phyloP scores from a whole-genome alignment of 2,888 invertebrate genomes.

The Oxycera nigricornis region DNA sequence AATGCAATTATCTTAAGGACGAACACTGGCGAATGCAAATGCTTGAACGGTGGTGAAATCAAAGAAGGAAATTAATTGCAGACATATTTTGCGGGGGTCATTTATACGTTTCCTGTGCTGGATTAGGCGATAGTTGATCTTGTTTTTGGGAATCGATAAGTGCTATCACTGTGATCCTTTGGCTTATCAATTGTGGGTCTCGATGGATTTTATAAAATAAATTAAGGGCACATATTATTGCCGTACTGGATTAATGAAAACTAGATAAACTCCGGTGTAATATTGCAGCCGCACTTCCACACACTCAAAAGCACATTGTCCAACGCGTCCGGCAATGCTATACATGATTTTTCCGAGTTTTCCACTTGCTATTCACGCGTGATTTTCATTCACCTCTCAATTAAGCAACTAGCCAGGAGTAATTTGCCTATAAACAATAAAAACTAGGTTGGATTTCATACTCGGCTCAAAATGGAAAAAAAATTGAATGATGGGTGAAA shows the following conservation, averaged over 20 bases:
- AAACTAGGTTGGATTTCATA: neutral
- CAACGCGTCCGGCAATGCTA: neutral
- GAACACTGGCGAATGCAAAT: neutral
- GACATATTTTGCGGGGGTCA: neutral
- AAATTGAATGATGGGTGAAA: slow-evolving; percentile 19
- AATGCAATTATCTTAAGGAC: neutral
- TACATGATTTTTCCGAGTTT: neutral
- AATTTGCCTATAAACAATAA: slow-evolving; percentile 19
- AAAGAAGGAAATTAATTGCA: slow-evolving; percentile 2
- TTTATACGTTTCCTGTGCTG: neutral
- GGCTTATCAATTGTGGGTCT: too few relatives aligned
- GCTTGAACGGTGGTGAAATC: neutral
- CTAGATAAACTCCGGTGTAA: neutral
- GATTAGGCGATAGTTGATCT: neutral
- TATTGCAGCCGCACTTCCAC: neutral
- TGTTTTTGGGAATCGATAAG: neutral
- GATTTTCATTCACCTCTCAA: slow-evolving; percentile 6
- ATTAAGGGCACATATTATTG: slow-evolving; percentile 29
- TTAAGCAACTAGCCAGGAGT: neutral
- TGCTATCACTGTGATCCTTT: too few relatives aligned
- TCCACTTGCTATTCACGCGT: slow-evolving; percentile 9
- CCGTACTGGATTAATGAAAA: neutral
- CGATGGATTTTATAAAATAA: too few relatives aligned
- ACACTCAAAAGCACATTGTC: neutral
- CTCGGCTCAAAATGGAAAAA: neutral